Conservation (phyloP, 2,888 invertebrate species). For the Cheilosia vernalis region DNA sequence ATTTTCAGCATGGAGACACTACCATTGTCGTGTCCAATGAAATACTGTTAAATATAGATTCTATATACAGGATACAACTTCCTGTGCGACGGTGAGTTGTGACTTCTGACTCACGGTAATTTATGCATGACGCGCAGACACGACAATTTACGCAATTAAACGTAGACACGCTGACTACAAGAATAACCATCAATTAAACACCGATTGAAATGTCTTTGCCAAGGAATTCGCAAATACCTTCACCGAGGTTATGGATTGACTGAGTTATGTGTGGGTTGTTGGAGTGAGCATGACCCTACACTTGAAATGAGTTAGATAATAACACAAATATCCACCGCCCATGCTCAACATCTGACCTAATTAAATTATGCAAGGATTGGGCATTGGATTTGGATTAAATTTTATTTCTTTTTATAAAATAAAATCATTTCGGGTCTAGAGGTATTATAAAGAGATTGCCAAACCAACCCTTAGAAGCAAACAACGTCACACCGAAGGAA, state of each 20-base stretch:
- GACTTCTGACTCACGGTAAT: constrained; percentile 12
- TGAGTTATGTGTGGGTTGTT: not conserved
- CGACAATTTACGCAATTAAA: constrained; percentile 3
- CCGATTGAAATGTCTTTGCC: constrained; percentile 11
- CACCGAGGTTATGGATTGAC: not conserved
- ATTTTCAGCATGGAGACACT: not conserved
- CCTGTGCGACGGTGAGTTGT: constrained; percentile 3
- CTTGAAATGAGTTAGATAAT: not conserved
- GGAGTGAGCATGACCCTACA: not conserved
- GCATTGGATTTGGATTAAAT: not conserved
- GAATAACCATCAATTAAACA: constrained; percentile 16
- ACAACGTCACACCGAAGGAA: not conserved
- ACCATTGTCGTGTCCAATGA: not conserved
- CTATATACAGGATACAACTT: not conserved
- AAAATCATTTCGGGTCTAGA: not conserved
- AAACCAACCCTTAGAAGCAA: not conserved
- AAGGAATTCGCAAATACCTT: constrained; percentile 7
- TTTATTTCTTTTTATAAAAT: no score
- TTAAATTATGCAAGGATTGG: constrained; percentile 6
- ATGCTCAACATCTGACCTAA: constrained; percentile 2
- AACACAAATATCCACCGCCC: not conserved
- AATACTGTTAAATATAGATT: not conserved
- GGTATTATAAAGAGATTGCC: not conserved
- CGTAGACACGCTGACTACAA: constrained; percentile 4
- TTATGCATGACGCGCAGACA: constrained; percentile 16